Conservation (phyloP, 2,888 invertebrate genomes). For the Patella depressa region DNA sequence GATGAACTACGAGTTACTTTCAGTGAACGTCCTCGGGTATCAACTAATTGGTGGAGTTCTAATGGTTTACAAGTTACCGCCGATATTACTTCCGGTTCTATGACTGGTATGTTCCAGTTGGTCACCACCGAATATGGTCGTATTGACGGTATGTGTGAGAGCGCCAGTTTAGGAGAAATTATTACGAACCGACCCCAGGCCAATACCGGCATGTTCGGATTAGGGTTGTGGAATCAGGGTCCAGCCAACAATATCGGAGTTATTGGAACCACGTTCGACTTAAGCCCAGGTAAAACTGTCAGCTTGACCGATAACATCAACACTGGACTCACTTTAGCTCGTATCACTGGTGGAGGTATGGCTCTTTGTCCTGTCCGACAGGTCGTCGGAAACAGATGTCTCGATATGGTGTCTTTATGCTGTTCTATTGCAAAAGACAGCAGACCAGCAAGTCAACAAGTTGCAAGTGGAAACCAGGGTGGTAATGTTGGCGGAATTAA, state of each 20-base stretch:
- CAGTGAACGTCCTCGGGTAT: neutral
- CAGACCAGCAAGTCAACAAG: neutral
- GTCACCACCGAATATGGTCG: neutral
- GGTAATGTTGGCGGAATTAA: too few relatives aligned
- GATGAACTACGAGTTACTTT: slow-evolving; percentile 2
- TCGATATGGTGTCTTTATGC: neutral
- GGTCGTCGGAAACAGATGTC: neutral
- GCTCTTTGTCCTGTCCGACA: neutral
- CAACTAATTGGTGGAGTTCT: neutral
- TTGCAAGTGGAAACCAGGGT: too few relatives aligned
- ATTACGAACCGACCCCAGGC: neutral
- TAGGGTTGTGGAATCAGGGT: neutral
- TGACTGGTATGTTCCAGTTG: neutral
- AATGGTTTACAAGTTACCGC: neutral
- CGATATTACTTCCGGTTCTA: neutral
- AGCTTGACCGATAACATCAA: neutral
- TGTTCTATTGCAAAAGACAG: neutral
- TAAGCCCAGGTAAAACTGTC: neutral
- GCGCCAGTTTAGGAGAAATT: neutral
- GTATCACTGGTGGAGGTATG: neutral
- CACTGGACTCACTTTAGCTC: neutral
- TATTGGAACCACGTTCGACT: neutral
- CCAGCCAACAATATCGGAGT: neutral
- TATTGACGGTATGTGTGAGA: slow-evolving; percentile 9
- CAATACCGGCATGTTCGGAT: neutral